Conservation (phyloP, 1,140 invertebrate species). For the Neuroterus valhalla region DNA sequence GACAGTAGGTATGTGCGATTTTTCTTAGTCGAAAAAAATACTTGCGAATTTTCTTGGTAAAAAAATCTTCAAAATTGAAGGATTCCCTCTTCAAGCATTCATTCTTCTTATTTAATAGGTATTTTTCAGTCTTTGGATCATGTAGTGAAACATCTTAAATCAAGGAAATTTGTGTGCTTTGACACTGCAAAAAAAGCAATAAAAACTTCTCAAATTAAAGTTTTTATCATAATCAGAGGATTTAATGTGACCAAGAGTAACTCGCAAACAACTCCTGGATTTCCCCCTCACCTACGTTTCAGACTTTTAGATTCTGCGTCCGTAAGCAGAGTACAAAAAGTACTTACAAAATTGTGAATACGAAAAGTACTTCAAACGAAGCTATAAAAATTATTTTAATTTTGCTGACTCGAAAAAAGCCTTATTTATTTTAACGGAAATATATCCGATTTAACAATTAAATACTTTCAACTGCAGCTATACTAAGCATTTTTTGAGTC, state of each 20-base stretch:
- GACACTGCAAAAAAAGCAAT: no score
- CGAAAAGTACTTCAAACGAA: not conserved
- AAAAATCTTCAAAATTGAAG: no score
- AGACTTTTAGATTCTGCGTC: not conserved
- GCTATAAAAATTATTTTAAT: not conserved
- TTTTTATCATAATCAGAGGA: no score
- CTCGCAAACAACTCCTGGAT: no score
- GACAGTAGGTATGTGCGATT: not conserved
- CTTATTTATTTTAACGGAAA: conserved; percentile 12
- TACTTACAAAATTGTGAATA: conserved; percentile 14
- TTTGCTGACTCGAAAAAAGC: not conserved
- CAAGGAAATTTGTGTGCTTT: no score
- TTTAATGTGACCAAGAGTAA: no score
- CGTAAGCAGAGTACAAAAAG: conserved; percentile 11
- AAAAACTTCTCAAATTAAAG: no score
- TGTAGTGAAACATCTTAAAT: no score
- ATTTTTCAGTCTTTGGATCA: no score
- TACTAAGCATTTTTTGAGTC: conserved; percentile 5
- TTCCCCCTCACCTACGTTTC: not conserved
- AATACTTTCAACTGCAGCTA: not conserved
- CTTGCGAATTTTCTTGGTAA: not conserved
- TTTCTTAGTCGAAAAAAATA: conserved; percentile 3
- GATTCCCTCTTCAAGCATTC: no score
- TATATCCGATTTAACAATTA: not conserved
- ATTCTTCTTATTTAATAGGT: no score